Evolutionary conservation across 1,140 invertebrate genomes (phyloP).

Genomic region (Hyphantria cunea): DNA sequence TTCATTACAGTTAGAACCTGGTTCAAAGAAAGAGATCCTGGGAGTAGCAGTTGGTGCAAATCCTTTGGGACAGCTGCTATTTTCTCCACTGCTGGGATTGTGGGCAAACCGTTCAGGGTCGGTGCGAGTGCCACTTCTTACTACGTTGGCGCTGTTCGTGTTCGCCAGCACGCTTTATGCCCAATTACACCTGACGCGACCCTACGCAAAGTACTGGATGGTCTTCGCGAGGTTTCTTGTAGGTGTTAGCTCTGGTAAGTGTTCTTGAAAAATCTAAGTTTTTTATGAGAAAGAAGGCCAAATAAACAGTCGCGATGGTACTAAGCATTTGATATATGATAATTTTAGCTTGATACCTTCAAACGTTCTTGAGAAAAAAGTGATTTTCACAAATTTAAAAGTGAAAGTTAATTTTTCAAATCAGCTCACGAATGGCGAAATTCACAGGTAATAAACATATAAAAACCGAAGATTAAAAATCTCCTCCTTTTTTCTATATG

Average conservation of each 20-base stretch:
- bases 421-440: too few species aligned
- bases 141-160: constrained; percentile 88
- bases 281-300: too few species aligned
- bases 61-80: constrained; percentile 93
- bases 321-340: too few species aligned
- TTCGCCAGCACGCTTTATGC: constrained; percentile 91
- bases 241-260: constrained; percentile 91
- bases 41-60: constrained; percentile 93
- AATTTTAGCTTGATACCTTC: too few species aligned
- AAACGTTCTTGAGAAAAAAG: too few species aligned
- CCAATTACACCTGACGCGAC: constrained; percentile 86
- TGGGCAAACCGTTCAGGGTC: constrained; percentile 90
- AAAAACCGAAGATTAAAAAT: too few species aligned
- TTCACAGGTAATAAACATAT: too few species aligned
- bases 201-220: constrained; percentile 87
- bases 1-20: constrained; percentile 87
- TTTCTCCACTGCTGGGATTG: constrained; percentile 92
- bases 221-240: constrained; percentile 89
- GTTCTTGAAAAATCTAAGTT: not conserved
- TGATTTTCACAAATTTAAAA: too few species aligned
- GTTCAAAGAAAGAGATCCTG: constrained; percentile 90
- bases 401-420: too few species aligned
- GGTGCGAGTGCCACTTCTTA: constrained; percentile 87
- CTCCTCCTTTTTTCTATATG: too few species aligned
- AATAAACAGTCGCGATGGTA: too few species aligned